phyloP scores from a whole-genome alignment of 2,797 vertebrate genomes.

The Mormyrus proboscirostris region DNA sequence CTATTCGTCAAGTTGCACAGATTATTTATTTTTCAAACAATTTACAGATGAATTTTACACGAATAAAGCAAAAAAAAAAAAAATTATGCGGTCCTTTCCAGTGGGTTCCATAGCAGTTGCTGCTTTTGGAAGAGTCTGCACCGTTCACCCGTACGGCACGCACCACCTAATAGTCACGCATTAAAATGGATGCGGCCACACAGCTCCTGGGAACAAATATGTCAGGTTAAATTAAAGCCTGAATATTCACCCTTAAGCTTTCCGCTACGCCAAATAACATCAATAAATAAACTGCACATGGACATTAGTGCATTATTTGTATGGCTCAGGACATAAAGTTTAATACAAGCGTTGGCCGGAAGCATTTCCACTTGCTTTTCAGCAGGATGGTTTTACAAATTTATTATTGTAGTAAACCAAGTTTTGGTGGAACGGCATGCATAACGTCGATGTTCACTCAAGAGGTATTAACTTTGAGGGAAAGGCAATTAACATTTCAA shows the following conservation, averaged over 20 bases:
- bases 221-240: background rate
- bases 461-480: background rate
- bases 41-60: background rate
- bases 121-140: background rate
- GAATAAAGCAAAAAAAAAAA: background rate
- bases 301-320: background rate
- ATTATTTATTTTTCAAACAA: background rate
- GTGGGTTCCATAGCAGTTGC: background rate
- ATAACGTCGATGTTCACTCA: background rate
- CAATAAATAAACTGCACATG: conserved; percentile 1
- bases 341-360: background rate
- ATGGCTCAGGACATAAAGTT: background rate
- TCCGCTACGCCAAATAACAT: background rate
- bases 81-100: background rate
- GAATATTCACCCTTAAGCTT: background rate
- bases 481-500: background rate
- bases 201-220: background rate
- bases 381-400: background rate
- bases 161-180: background rate
- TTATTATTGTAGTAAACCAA: background rate
- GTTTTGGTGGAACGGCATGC: background rate
- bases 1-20: background rate
- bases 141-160: background rate
- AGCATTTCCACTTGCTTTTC: background rate
- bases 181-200: background rate